Base-by-base conservation (phyloP, 2,888 invertebrate genomes). In the Anodontia alba region DNA sequence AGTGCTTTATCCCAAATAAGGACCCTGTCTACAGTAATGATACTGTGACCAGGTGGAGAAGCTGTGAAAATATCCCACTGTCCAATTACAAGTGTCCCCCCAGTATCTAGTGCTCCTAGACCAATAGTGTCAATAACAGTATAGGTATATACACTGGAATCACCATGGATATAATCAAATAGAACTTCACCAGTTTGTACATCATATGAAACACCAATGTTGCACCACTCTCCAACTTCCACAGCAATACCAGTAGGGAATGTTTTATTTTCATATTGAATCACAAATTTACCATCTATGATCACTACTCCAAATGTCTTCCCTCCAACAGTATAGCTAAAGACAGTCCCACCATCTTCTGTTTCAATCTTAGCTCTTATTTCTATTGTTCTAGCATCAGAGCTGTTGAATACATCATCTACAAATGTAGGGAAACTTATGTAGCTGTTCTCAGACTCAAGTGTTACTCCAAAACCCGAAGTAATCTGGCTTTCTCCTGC, bases 191-290 rank as follows among this genome's bases (percentile, higher is more conserved):
- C 84, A 42, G 77, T 62, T 20, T 68, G 68, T 33, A 77, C 75
- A 76, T 84, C 74, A 10, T 79, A 54, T 20, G 78, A 51, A 0
- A 84, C 15, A 8, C 86, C 81, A 36, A 91, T 70, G 46, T 88
- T 88, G 29, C 89, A 82, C 90, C 90, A 91, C 29, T 76, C 73
- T 17, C 78, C 73, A 2, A 69, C 17, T 8, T 69, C 69, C 17
- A 88, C 82, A 26, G 36, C 46, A 2, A 87, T 73, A 23, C 73
- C 72, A 0, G 90, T 90, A 31, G 83, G 76, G 74, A 80, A 81
- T 7, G 69, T 68, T 1, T 71, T 38, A 29, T 71, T 72, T 29
- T 80, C 81, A 84, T 68, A 78, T 38, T 81, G 74, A 23, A 84
- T 49, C 26, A 43, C 42, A 57, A 76, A 81, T 12, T 80, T 42